Evolutionary conservation across 2,888 invertebrate species (phyloP).

Genomic region (Neoaliturus tenellus): DNA sequence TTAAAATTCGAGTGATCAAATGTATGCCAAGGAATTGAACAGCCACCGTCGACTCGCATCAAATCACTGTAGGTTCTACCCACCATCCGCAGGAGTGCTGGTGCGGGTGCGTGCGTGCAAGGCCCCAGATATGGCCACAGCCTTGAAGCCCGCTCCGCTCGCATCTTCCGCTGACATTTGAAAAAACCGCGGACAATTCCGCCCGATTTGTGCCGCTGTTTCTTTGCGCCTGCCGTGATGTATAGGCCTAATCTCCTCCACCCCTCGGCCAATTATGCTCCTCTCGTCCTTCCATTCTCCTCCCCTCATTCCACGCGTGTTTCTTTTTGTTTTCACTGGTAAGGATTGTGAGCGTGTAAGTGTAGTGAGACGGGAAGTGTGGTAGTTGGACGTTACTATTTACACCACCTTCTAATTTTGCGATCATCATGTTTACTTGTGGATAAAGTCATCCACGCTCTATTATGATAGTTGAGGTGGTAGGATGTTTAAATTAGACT

Average conservation of each 20-base stretch:
- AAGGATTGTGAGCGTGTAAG: too few species aligned
- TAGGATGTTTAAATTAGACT: too few species aligned
- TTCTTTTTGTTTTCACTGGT: neutral
- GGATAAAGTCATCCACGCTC: too few species aligned
- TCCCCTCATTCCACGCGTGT: neutral
- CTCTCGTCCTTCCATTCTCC: neutral
- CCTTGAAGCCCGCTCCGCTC: conserved; percentile 13
- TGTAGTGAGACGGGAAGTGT: too few species aligned
- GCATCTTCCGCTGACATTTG: conserved; percentile 30
- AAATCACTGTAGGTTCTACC: neutral
- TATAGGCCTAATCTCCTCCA: conserved; percentile 31
- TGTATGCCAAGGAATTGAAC: too few species aligned
- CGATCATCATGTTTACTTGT: too few species aligned
- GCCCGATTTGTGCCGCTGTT: conserved; percentile 29
- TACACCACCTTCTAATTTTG: too few species aligned
- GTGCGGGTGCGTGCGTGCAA: neutral
- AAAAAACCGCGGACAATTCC: conserved; percentile 48
- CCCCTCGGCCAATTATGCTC: conserved; percentile 29
- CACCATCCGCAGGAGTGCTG: neutral
- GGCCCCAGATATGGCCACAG: conserved; percentile 35
- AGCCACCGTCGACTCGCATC: too few species aligned
- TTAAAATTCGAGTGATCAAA: too few species aligned
- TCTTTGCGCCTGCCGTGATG: conserved; percentile 42
- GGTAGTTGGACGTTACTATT: too few species aligned
- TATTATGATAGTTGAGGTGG: too few species aligned